Conservation (phyloP, 2,113 vertebrate species). For the Sterna hirundo region DNA sequence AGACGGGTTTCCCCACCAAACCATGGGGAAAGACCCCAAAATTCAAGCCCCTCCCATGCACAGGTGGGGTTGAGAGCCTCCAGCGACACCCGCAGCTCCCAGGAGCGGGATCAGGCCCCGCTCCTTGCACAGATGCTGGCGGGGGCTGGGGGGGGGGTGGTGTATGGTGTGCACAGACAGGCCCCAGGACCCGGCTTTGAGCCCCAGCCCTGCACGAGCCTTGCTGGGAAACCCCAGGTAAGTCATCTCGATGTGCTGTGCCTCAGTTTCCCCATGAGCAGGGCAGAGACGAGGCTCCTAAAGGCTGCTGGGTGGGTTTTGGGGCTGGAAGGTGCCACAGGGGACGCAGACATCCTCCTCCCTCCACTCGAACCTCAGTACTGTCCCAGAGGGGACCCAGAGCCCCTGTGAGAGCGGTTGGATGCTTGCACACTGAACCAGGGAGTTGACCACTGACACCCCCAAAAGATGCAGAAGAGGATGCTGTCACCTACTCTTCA, state of each 20-base stretch:
- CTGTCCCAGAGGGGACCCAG: not conserved
- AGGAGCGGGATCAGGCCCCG: not conserved
- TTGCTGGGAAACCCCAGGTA: not conserved
- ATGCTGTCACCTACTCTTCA: not conserved
- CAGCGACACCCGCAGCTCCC: not conserved
- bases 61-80: too few species aligned
- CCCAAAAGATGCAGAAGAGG: not conserved
- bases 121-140: not conserved
- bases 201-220: not conserved
- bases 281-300: not conserved
- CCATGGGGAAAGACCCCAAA: rapidly evolving
- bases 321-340: rapidly evolving
- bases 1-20: rapidly evolving
- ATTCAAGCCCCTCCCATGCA: rapidly evolving
- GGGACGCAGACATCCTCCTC: not conserved
- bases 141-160: too few species aligned
- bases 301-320: not conserved
- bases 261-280: not conserved
- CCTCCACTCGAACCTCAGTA: not conserved
- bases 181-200: not conserved
- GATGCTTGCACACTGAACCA: rapidly evolving
- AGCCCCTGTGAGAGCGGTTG: not conserved
- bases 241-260: rapidly evolving
- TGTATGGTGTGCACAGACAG: not conserved
- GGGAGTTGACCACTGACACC: not conserved